Conservation (phyloP, 2,797 vertebrate genomes). For the Syngnathus rostellatus region DNA sequence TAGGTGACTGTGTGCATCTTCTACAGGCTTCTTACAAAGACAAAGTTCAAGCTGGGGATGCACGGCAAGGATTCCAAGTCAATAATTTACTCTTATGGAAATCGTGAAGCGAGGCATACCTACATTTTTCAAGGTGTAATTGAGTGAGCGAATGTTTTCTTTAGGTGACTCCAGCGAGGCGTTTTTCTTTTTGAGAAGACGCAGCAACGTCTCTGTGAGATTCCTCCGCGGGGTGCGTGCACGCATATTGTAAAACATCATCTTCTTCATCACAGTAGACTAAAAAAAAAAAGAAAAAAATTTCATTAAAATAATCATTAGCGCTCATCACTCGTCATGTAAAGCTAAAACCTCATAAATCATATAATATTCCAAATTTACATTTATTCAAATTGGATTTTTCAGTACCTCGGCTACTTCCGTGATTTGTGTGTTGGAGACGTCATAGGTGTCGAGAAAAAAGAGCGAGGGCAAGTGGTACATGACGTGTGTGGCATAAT, state of each 20-base stretch:
- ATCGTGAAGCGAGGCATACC: constrained; percentile 23
- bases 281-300: constrained; percentile 39
- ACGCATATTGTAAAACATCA: constrained; percentile 88
- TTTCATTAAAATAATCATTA: neutral
- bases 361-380: neutral
- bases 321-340: neutral
- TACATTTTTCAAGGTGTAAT: constrained; percentile 73
- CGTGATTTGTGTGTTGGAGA: constrained; percentile 75
- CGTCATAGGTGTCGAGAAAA: constrained; percentile 75
- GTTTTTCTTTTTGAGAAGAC: constrained; percentile 67
- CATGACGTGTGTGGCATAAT: constrained; percentile 80
- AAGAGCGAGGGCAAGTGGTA: constrained; percentile 81
- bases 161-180: constrained; percentile 66
- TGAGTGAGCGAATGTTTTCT: constrained; percentile 70
- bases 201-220: constrained; percentile 63
- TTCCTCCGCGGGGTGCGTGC: constrained; percentile 68
- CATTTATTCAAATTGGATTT: neutral
- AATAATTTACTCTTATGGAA: neutral
- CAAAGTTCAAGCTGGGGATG: constrained; percentile 68
- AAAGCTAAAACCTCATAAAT: neutral
- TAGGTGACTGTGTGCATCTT: constrained; percentile 11
- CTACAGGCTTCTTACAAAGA: constrained; percentile 46
- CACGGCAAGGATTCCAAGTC: neutral
- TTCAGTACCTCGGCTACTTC: constrained; percentile 76
- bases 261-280: constrained; percentile 83